Percentiles rank a stretch among this genome's conserved stretches.
Conservation (phyloP, 2,888 invertebrate species). For the Arrhopalites spinosus region DNA sequence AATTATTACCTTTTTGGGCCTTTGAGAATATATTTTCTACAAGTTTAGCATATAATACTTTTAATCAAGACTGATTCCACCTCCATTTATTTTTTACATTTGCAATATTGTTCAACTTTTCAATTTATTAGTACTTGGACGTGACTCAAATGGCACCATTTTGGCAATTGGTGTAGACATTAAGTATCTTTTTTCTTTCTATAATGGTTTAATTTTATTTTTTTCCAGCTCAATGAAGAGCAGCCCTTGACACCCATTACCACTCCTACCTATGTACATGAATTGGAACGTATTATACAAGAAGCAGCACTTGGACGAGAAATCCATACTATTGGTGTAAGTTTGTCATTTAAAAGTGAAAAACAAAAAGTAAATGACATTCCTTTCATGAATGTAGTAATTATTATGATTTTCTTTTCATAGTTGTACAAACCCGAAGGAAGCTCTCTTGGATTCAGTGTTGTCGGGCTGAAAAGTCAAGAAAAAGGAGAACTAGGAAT, state of each 20-base stretch:
- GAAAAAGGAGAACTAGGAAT: constrained; percentile 70
- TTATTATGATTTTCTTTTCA: constrained; percentile 24
- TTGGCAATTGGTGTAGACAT: too few species aligned
- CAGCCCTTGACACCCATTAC: constrained; percentile 60
- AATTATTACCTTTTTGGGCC: too few species aligned
- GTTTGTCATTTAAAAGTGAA: constrained; percentile 3
- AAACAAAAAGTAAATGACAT: neutral
- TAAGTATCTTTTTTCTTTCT: neutral
- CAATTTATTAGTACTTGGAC: neutral
- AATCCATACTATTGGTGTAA: constrained; percentile 65
- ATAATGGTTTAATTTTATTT: neutral
- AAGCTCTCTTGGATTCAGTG: constrained; percentile 74
- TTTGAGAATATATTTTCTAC: too few species aligned
- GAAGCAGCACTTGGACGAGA: constrained; percentile 66
- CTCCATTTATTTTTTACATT: neutral
- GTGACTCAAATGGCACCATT: too few species aligned
- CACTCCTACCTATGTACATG: constrained; percentile 64
- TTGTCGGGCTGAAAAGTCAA: constrained; percentile 67
- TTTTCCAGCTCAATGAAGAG: constrained; percentile 15
- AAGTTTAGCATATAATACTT: too few species aligned
- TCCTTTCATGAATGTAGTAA: neutral
- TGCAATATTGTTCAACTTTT: neutral
- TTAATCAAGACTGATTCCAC: neutral
- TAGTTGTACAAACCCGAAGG: constrained; percentile 69
- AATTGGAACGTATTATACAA: constrained; percentile 65